Conservation (phyloP, 2,113 vertebrate genomes). For the Xenopus borealis region DNA sequence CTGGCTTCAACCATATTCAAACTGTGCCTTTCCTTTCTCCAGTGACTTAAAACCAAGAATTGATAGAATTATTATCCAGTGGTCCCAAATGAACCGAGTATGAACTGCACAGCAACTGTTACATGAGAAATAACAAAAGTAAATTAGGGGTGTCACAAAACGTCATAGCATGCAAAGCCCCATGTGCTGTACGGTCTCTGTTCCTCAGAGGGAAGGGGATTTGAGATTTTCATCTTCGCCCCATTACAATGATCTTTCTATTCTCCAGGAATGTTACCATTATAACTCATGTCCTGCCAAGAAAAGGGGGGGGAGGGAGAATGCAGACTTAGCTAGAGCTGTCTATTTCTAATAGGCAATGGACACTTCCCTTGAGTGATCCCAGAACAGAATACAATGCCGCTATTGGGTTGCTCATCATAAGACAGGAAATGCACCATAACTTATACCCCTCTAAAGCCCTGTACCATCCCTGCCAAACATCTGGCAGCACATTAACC, state of each 20-base stretch:
- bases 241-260: constrained; percentile 42
- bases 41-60: neutral
- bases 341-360: constrained; percentile 12
- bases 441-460: constrained; percentile 17
- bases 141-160: neutral
- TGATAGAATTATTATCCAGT: neutral
- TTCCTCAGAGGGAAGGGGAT: constrained; percentile 9
- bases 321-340: constrained; percentile 1
- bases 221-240: constrained; percentile 33
- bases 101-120: neutral
- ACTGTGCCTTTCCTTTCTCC: neutral
- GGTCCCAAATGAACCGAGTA: neutral
- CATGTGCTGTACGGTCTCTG: neutral
- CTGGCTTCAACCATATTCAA: no score
- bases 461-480: constrained; percentile 22
- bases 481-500: constrained; percentile 31
- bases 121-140: neutral
- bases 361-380: constrained; percentile 19
- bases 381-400: constrained; percentile 32
- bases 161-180: neutral
- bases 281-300: constrained; percentile 44
- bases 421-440: constrained; percentile 38
- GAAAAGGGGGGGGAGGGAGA: constrained; percentile 18
- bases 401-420: constrained; percentile 22
- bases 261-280: constrained; percentile 43